A percentile compares a stretch with the other conserved stretches of the same genome.
These are phyloP conservation scores for Phodopus roborovskii DNA, from an alignment of 2,113 vertebrate genomes.

Conservation along the genomic window DNA sequence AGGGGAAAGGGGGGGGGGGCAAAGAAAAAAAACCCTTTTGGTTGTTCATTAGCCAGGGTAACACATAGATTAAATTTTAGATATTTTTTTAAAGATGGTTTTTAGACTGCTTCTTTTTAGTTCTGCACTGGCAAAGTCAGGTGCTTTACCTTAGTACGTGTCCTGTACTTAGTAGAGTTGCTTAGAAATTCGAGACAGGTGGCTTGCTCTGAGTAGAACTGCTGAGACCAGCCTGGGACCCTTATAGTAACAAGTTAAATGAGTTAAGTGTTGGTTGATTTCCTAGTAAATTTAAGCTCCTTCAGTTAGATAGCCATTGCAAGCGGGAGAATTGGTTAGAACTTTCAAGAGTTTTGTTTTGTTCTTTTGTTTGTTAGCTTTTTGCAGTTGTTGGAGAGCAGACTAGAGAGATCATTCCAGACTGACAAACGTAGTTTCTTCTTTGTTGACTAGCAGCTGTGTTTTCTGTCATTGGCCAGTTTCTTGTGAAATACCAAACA, in stretches of 20 bases:
- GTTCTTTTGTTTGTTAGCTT: no score
- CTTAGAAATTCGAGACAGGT: background rate
- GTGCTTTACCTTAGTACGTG: background rate
- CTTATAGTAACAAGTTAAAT: background rate
- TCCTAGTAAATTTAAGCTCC: background rate
- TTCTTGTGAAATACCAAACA: background rate
- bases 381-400: background rate
- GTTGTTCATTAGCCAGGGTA: background rate
- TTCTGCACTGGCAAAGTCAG: conserved; percentile 6
- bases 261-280: background rate
- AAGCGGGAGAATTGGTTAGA: background rate
- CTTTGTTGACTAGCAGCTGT: background rate
- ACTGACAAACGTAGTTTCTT: conserved; percentile 11
- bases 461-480: background rate
- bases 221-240: background rate
- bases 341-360: background rate
- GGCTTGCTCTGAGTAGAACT: background rate
- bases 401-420: background rate
- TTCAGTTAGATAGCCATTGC: background rate
- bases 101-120: background rate
- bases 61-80: background rate
- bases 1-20: background rate
- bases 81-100: background rate
- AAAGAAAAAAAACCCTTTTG: background rate
- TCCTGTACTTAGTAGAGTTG: background rate